phyloP scores from a whole-genome alignment of 2,888 invertebrate species.

The Metellina segmentata region DNA sequence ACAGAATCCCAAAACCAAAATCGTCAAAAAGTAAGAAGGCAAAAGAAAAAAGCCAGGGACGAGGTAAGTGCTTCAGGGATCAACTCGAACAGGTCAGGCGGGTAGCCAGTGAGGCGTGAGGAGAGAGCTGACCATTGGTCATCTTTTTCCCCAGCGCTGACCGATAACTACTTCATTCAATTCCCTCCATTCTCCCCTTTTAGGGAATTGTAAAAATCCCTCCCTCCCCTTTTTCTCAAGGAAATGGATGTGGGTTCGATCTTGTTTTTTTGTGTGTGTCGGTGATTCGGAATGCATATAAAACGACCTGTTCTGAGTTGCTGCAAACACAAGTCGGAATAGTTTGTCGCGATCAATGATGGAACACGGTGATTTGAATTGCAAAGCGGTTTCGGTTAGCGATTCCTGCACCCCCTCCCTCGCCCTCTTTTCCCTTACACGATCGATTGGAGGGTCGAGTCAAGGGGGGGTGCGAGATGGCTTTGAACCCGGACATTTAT shows the following conservation, averaged over 20 bases:
- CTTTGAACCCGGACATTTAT: neutral
- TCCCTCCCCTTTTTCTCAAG: neutral
- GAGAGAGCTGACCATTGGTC: slow-evolving; percentile 44
- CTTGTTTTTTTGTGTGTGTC: neutral
- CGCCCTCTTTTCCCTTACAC: neutral
- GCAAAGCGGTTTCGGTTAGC: slow-evolving; percentile 14
- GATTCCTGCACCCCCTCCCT: neutral
- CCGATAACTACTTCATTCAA: slow-evolving; percentile 28
- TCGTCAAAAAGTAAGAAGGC: neutral
- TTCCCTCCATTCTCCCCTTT: neutral
- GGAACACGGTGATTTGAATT: slow-evolving; percentile 40
- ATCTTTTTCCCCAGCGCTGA: slow-evolving; percentile 18
- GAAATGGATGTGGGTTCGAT: slow-evolving; percentile 13
- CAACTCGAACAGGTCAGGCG: slow-evolving; percentile 41
- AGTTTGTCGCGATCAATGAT: slow-evolving; percentile 34
- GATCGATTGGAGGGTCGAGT: neutral
- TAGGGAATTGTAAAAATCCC: slow-evolving; percentile 19
- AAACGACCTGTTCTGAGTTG: slow-evolving; percentile 12
- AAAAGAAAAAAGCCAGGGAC: slow-evolving; percentile 17
- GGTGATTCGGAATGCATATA: slow-evolving; percentile 25
- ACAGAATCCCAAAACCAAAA: slow-evolving; percentile 27
- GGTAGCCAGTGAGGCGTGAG: slow-evolving; percentile 37
- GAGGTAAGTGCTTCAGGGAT: slow-evolving; percentile 47
- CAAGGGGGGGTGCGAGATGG: neutral
- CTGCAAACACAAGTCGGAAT: neutral